These are phyloP conservation scores for Pararge aegeria DNA, from an alignment of 1,140 invertebrate genomes.

Conservation along the genomic window DNA sequence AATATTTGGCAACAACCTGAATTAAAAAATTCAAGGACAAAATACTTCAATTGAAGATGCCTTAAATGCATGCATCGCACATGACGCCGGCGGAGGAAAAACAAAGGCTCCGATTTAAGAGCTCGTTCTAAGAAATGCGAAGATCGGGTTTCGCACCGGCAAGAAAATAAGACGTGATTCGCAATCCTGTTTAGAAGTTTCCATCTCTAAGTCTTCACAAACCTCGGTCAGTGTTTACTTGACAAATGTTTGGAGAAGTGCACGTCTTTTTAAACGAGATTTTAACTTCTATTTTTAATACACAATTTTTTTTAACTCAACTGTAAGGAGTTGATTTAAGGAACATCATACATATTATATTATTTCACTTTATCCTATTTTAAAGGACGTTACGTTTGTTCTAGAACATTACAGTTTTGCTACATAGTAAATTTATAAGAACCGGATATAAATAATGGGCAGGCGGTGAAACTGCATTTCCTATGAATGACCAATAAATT, in stretches of 20 bases:
- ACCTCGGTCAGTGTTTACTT: slow-evolving; percentile 7
- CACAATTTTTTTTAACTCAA: neutral
- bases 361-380: too few relatives aligned
- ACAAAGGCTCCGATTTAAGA: slow-evolving; percentile 29
- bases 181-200: slow-evolving; percentile 27
- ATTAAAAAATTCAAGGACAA: neutral
- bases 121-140: slow-evolving; percentile 35
- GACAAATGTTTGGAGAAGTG: slow-evolving; percentile 9
- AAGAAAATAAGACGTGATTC: slow-evolving; percentile 34
- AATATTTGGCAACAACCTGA: neutral
- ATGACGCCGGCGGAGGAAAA: slow-evolving; percentile 27
- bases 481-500: too few relatives aligned
- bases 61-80: slow-evolving; percentile 16
- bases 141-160: slow-evolving; percentile 27
- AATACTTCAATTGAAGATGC: slow-evolving; percentile 18
- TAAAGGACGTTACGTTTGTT: neutral
- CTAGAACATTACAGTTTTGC: too few relatives aligned
- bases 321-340: neutral
- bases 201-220: slow-evolving; percentile 10
- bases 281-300: neutral
- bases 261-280: slow-evolving; percentile 4
- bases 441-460: too few relatives aligned
- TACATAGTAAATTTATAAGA: too few relatives aligned
- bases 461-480: too few relatives aligned
- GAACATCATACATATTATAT: neutral